A percentile compares a stretch with the other conserved stretches of the same genome.
phyloP scores from a whole-genome alignment of 2,888 invertebrate genomes.

The Lydus trimaculatus region DNA sequence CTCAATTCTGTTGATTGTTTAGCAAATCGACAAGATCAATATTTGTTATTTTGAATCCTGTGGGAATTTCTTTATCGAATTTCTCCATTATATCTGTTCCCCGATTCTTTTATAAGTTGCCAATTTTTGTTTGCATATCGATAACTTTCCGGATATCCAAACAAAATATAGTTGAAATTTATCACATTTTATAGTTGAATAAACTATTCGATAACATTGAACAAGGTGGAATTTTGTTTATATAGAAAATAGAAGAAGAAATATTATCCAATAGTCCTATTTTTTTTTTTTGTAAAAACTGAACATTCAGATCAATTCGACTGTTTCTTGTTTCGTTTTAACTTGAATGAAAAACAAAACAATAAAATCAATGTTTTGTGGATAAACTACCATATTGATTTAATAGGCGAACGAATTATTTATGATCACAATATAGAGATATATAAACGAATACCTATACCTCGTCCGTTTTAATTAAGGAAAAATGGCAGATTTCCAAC shows the following conservation, averaged over 20 bases:
- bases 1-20: no score
- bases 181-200: neutral
- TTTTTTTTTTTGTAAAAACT: neutral
- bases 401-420: neutral
- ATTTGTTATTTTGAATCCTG: neutral
- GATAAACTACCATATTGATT: neutral
- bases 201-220: neutral
- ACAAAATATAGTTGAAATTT: neutral
- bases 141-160: neutral
- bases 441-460: no score
- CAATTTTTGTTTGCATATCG: neutral
- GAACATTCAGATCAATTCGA: neutral
- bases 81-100: neutral
- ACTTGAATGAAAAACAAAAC: neutral
- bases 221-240: neutral
- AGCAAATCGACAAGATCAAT: no score
- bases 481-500: no score
- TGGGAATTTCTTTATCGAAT: neutral
- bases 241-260: neutral
- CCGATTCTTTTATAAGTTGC: neutral
- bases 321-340: neutral
- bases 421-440: no score
- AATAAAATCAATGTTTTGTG: neutral
- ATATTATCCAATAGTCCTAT: neutral
- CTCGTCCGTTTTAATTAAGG: no score